Conservation (phyloP, 2,888 invertebrate species). For the Ethmia dodecea region DNA sequence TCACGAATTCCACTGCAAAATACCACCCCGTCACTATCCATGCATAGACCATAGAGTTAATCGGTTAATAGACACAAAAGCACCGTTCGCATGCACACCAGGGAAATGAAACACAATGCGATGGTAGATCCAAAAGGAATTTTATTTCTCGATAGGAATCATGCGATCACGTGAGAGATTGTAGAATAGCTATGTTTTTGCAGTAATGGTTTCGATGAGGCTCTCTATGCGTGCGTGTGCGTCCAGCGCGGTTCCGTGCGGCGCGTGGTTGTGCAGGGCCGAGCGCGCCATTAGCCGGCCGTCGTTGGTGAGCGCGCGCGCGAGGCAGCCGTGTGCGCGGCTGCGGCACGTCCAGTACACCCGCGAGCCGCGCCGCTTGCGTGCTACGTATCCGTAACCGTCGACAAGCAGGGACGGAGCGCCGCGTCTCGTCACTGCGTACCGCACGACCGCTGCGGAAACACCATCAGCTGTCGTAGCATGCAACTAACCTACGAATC, state of each 20-base stretch:
- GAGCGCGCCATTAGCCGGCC: constrained; percentile 45
- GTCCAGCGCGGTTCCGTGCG: constrained; percentile 32
- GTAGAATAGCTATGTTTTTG: neutral
- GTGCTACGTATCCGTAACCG: constrained; percentile 56
- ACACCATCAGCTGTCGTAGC: too few relatives aligned
- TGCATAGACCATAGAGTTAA: constrained; percentile 7
- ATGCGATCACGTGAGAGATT: neutral
- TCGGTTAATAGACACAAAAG: constrained; percentile 9
- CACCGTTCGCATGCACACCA: constrained; percentile 8
- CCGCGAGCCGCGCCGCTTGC: constrained; percentile 58
- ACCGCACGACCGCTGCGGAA: constrained; percentile 34
- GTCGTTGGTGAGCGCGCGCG: constrained; percentile 54
- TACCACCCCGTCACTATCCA: constrained; percentile 40
- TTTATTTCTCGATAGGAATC: too few relatives aligned
- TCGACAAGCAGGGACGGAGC: constrained; percentile 59
- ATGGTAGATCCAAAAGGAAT: too few relatives aligned
- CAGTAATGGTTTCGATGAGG: constrained; percentile 54
- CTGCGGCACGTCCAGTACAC: constrained; percentile 67
- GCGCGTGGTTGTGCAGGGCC: constrained; percentile 45
- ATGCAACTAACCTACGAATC: too few relatives aligned
- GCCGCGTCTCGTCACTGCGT: constrained; percentile 63
- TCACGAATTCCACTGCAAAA: constrained; percentile 76
- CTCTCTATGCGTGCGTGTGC: constrained; percentile 56
- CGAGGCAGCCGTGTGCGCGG: constrained; percentile 49
- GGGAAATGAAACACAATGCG: constrained; percentile 1